Conservation (phyloP, 1,140 invertebrate species). For the Brachionus angularis region DNA sequence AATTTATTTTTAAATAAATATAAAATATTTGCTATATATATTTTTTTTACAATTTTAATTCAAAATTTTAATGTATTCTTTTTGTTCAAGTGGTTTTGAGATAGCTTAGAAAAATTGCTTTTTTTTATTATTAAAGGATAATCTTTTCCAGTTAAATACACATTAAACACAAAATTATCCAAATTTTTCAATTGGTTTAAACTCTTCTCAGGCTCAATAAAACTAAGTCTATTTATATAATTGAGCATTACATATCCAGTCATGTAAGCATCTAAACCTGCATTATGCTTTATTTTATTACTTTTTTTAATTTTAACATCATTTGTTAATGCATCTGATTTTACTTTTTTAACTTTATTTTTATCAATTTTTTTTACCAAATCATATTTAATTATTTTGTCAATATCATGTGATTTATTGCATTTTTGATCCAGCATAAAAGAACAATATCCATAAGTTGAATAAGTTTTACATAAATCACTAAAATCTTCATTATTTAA, state of each 20-base stretch:
- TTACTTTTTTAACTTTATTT: slow-evolving; percentile 45
- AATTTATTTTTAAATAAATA: no score
- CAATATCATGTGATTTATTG: slow-evolving; percentile 55
- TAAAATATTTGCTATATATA: no score
- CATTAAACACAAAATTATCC: slow-evolving; percentile 49
- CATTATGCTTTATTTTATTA: slow-evolving; percentile 50
- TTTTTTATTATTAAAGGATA: slow-evolving; percentile 53
- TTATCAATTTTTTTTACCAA: slow-evolving; percentile 46
- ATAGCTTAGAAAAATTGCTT: slow-evolving; percentile 56
- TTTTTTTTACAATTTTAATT: no score
- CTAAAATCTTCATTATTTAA: slow-evolving; percentile 28
- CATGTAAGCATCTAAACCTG: slow-evolving; percentile 61
- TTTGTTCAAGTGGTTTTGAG: no score
- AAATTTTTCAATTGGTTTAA: neutral
- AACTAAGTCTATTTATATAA: slow-evolving; percentile 48
- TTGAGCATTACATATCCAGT: slow-evolving; percentile 57
- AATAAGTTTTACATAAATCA: slow-evolving; percentile 43
- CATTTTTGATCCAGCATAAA: slow-evolving; percentile 51
- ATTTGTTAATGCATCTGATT: neutral
- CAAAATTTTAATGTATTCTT: no score
- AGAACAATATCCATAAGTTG: slow-evolving; percentile 56
- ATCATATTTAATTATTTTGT: slow-evolving; percentile 50
- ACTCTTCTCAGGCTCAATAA: slow-evolving; percentile 30
- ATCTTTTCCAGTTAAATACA: slow-evolving; percentile 57
- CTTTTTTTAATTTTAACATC: neutral